These are phyloP conservation scores for Ophion costatus DNA, from an alignment of 2,888 invertebrate species.

Conservation along the genomic window DNA sequence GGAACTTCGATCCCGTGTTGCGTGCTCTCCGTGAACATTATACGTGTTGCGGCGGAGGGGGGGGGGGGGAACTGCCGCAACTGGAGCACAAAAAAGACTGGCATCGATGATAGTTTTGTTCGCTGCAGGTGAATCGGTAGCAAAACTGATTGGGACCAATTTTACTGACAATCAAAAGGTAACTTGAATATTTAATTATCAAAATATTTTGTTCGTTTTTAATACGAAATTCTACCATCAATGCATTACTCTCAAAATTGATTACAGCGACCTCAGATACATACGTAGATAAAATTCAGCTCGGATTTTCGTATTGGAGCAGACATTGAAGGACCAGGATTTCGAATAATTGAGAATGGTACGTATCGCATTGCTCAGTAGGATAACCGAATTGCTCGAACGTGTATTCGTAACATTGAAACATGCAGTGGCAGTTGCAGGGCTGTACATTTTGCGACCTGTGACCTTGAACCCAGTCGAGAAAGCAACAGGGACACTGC, in stretches of 20 bases:
- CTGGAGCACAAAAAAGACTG: neutral
- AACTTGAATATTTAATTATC: neutral
- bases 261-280: neutral
- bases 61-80: too few species aligned
- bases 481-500: neutral
- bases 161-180: neutral
- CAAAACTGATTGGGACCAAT: neutral
- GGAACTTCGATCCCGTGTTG: neutral
- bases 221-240: neutral
- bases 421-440: slow-evolving; percentile 17
- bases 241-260: neutral
- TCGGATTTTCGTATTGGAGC: slow-evolving; percentile 4
- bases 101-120: neutral
- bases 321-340: neutral
- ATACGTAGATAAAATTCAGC: slow-evolving; percentile 2
- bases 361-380: slow-evolving; percentile 9
- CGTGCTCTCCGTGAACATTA: neutral
- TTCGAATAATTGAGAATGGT: neutral
- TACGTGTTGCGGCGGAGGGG: neutral
- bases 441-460: neutral
- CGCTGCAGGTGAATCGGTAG: neutral
- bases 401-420: neutral
- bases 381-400: neutral
- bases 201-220: neutral
- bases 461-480: neutral